Conservation (phyloP, 1,140 invertebrate genomes). For the Sarcophaga peregrina region DNA sequence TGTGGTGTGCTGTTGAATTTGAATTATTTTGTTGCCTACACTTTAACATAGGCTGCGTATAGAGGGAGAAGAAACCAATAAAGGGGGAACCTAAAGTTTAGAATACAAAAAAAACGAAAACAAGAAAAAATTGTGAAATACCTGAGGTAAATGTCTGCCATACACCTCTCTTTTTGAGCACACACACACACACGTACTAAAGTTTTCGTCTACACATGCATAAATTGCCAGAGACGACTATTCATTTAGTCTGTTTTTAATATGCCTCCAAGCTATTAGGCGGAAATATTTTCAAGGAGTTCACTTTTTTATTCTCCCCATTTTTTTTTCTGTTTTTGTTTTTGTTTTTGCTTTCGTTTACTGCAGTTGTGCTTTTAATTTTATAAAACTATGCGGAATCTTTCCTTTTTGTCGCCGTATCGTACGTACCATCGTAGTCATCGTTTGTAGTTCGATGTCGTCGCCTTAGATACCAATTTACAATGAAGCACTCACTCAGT, state of each 20-base stretch:
- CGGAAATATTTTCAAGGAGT: slow-evolving; percentile 31
- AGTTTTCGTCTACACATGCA: not conserved
- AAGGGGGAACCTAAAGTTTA: not conserved
- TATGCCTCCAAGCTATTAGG: slow-evolving; percentile 28
- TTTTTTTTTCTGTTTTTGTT: not conserved
- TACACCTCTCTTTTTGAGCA: slow-evolving; percentile 29
- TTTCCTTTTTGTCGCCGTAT: not conserved
- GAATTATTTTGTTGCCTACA: slow-evolving; percentile 39
- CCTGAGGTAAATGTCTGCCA: slow-evolving; percentile 34
- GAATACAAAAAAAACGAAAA: not conserved
- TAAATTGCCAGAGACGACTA: not conserved
- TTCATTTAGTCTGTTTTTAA: slow-evolving; percentile 34
- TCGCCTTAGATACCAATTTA: not conserved
- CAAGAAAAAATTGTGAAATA: slow-evolving; percentile 11
- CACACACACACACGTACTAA: not conserved
- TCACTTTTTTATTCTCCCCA: not conserved
- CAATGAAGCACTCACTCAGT: not conserved
- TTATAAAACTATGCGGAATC: not conserved
- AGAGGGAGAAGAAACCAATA: not conserved
- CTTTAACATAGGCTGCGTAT: not conserved
- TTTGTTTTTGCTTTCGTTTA: not conserved
- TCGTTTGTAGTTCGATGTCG: not conserved
- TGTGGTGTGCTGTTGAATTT: slow-evolving; percentile 27
- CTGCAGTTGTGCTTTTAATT: not conserved
- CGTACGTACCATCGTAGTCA: not conserved